Evolutionary conservation across 2,888 invertebrate species (phyloP).

Genomic region (Eupelmus urozonus): DNA sequence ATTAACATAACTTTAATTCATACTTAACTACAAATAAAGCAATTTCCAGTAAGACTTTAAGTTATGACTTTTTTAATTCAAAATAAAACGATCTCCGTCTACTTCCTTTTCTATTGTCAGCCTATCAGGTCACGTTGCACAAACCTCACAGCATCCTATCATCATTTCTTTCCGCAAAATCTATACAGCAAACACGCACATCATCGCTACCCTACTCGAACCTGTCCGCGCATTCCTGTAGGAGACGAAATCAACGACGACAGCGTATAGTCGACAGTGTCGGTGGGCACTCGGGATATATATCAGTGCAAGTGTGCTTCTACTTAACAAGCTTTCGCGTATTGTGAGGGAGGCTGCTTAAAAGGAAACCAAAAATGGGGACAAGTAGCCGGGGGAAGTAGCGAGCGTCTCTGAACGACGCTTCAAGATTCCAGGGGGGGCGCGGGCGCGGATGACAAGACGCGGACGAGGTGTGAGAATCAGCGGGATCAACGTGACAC

Average conservation of each 20-base stretch:
- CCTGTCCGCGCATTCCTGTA: neutral
- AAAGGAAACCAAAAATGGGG: constrained; percentile 77
- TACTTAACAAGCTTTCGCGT: constrained; percentile 76
- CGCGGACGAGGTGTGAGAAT: constrained; percentile 73
- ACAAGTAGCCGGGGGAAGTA: constrained; percentile 72
- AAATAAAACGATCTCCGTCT: too few species aligned
- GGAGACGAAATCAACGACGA: constrained; percentile 15
- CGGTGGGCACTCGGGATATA: neutral
- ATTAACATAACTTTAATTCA: too few species aligned
- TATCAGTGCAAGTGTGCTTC: constrained; percentile 71
- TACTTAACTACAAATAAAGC: too few species aligned
- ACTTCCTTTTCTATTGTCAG: too few species aligned
- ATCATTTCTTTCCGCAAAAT: too few species aligned
- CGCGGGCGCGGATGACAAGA: constrained; percentile 61
- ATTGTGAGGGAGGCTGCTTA: constrained; percentile 75
- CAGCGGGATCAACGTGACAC: constrained; percentile 76
- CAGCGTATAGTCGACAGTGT: constrained; percentile 22
- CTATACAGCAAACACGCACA: too few species aligned
- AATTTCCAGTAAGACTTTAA: too few species aligned
- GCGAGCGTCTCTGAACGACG: constrained; percentile 52
- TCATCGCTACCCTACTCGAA: too few species aligned
- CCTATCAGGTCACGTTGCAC: too few species aligned
- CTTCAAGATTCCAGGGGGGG: constrained; percentile 60
- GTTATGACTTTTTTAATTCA: too few species aligned
- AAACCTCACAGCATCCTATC: too few species aligned